phyloP scores from a whole-genome alignment of 2,888 invertebrate species.

The Bhutanitis thaidina region DNA sequence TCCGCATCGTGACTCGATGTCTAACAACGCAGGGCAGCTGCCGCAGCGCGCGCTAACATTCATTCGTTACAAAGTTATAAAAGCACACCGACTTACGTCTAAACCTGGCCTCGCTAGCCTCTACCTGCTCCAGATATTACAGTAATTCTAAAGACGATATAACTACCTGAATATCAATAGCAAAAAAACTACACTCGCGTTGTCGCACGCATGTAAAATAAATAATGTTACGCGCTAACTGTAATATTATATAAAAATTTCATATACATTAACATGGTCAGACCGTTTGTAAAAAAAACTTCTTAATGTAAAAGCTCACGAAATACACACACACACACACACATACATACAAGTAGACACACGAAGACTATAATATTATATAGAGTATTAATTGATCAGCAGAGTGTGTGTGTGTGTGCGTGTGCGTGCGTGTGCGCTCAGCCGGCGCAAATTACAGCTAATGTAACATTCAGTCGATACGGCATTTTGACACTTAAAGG shows the following conservation, averaged over 20 bases:
- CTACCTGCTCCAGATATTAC: background rate
- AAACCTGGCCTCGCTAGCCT: background rate
- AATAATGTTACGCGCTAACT: background rate
- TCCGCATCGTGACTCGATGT: no score
- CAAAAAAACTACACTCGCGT: no score
- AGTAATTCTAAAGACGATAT: background rate
- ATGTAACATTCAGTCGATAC: background rate
- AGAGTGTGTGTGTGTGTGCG: background rate
- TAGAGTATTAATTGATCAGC: background rate
- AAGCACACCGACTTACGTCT: conserved; percentile 26
- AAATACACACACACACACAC: no score
- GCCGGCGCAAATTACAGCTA: background rate
- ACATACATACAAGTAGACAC: no score
- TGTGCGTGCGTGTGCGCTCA: background rate
- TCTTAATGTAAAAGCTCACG: background rate
- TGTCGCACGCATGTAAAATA: no score
- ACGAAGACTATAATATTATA: background rate
- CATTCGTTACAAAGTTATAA: conserved; percentile 20
- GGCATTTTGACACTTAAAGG: background rate
- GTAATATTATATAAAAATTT: background rate
- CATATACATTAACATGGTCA: background rate
- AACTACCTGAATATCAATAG: background rate
- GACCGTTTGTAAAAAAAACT: background rate
- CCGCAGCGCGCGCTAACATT: background rate
- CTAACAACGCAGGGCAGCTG: no score